These are phyloP conservation scores for Dissostichus mawsoni DNA, from an alignment of 2,113 vertebrate genomes.

Conservation along the genomic window DNA sequence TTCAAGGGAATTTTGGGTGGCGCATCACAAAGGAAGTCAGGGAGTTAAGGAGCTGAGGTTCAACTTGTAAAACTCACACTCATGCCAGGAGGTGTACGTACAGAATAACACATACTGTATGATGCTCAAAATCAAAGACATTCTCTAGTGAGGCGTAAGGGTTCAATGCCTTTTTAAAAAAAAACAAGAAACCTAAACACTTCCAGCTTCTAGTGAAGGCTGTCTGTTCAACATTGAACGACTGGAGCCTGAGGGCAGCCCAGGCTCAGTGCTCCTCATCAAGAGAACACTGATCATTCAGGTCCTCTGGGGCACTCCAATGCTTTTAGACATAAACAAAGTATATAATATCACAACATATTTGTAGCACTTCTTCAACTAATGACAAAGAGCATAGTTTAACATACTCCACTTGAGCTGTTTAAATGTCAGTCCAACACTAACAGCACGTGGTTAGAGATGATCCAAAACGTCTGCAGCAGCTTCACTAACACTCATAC, in stretches of 20 bases:
- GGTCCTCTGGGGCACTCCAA: no score
- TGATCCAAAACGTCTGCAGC: neutral
- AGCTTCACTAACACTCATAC: neutral
- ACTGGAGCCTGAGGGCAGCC: no score
- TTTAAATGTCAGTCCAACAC: slow-evolving; percentile 8
- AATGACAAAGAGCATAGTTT: neutral
- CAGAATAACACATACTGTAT: no score
- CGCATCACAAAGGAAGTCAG: neutral
- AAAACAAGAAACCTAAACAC: no score
- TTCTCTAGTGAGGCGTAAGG: no score
- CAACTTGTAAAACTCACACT: no score
- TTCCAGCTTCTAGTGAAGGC: no score
- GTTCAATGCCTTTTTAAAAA: neutral
- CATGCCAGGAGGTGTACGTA: no score
- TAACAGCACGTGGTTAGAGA: neutral
- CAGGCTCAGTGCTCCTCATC: neutral
- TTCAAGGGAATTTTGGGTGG: neutral
- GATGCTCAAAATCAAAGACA: no score
- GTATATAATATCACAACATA: no score
- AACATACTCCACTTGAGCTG: neutral
- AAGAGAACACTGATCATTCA: neutral
- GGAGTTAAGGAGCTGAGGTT: no score
- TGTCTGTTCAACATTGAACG: neutral
- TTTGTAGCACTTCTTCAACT: neutral
- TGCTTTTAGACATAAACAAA: no score